Percentiles rank a stretch among this genome's conserved stretches.
Conservation (phyloP, 2,888 invertebrate genomes). For the Macrophya alboannulata region DNA sequence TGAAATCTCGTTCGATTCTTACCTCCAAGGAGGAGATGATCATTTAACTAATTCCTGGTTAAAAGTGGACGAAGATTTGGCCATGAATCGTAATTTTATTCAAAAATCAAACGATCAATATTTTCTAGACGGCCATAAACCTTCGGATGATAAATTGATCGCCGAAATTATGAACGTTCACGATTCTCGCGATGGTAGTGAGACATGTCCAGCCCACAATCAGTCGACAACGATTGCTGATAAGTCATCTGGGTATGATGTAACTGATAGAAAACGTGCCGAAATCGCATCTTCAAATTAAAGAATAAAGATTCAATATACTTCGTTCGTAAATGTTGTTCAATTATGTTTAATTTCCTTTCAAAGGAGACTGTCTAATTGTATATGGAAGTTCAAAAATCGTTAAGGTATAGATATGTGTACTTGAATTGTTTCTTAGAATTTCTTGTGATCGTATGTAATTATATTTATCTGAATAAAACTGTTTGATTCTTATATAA, state of each 20-base stretch:
- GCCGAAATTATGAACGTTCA: neutral
- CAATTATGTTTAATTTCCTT: constrained; percentile 4
- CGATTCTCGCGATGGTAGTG: neutral
- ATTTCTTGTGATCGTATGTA: constrained; percentile 1
- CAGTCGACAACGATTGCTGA: constrained; percentile 17
- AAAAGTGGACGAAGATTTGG: neutral
- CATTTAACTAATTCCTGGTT: neutral
- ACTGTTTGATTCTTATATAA: neutral
- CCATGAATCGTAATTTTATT: neutral
- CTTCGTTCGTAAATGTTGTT: constrained; percentile 3
- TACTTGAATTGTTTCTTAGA: neutral
- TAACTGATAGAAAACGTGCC: neutral
- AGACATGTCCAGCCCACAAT: neutral
- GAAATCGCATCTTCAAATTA: neutral
- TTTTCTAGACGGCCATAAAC: neutral
- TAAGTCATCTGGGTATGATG: neutral
- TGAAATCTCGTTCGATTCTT: constrained; percentile 12
- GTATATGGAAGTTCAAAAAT: neutral
- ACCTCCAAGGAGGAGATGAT: neutral
- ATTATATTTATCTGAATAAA: neutral
- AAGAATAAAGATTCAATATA: neutral
- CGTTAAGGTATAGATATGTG: neutral
- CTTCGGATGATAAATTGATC: neutral
- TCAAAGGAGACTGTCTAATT: constrained; percentile 17
- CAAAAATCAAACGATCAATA: neutral